Evolutionary conservation across 2,888 invertebrate genomes (phyloP).

Genomic region (Ceraclea dissimilis): DNA sequence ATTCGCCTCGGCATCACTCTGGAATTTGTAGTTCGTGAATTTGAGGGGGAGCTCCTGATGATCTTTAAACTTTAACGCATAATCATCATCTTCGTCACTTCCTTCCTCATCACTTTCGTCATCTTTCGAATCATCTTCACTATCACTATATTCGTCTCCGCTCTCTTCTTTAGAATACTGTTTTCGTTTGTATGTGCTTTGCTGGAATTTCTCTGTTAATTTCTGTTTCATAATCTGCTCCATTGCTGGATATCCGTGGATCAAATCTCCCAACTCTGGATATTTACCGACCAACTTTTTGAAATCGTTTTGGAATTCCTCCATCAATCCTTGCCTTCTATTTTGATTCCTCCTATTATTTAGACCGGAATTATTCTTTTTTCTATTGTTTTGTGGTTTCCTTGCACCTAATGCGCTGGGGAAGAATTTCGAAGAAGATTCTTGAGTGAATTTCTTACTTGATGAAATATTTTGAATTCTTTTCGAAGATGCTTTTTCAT

Average conservation of each 20-base stretch:
- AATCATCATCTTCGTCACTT: neutral
- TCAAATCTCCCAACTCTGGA: conserved; percentile 23
- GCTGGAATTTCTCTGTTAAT: conserved; percentile 21
- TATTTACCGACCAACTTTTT: conserved; percentile 24
- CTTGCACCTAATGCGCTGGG: neutral
- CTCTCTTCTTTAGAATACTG: neutral
- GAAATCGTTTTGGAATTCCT: conserved; percentile 23
- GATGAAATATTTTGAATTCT: neutral
- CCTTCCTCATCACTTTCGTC: neutral
- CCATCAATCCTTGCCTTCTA: conserved; percentile 14
- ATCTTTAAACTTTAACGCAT: conserved; percentile 4
- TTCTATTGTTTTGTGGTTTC: neutral
- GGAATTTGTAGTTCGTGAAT: conserved; percentile 10
- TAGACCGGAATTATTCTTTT: neutral
- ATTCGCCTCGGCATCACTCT: conserved; percentile 8
- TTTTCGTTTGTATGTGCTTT: neutral
- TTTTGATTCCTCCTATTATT: neutral
- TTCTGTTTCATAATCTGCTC: conserved; percentile 26
- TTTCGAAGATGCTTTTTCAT: neutral
- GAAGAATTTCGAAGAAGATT: neutral
- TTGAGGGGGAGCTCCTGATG: conserved; percentile 1
- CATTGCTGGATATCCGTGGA: conserved; percentile 23
- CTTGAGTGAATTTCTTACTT: neutral
- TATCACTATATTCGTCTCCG: neutral
- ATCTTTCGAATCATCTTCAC: neutral